Evolutionary conservation across 1,140 invertebrate species (phyloP), one percentile per base, ranked within the genome.

Genomic region (Ephestia elutella): DNA sequence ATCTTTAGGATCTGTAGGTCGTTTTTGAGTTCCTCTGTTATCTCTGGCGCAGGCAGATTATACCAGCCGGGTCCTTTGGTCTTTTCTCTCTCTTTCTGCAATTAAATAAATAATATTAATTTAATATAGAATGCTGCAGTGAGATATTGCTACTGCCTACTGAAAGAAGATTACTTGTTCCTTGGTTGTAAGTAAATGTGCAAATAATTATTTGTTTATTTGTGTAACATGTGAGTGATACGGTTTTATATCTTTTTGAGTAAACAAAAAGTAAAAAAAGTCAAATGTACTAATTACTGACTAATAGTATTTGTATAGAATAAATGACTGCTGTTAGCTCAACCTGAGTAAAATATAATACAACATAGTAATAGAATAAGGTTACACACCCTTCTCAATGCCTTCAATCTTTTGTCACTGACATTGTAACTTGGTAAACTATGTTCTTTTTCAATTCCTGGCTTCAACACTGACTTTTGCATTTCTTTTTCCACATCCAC

Each of bases 1-100:
- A 99, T 98, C 87, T 96, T 93, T 0, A 99, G 80, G 4, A 98
- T 84, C 87, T 96, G 92, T 5, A 99, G 89, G 82, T 99, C 97
- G 74, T 94, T 94, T 78, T 94, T 94, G 5, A 94, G 80, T 82
- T 98, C 96, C 19, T 96, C 93, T 0, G 95, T 98, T 63, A 98
- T 78, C 80, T 98, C 96, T 51, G 96, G 93, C 0, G 95, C 95
- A 44, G 93, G 92, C 86, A 99, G 90, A 75, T 96, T 91, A 81
- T 93, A 98, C 98, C 98, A 99, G 56, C 92, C 90, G 0, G 92
- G 90, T 2, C 97, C 97, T 78, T 95, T 96, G 0, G 95, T 96
- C 78, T 93, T 95, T 11, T 92, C 92, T 66, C 92, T 76, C 75
- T 93, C 90, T 68, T 86, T 85, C 89, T 93, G 80, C 30, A 71